Conservation (phyloP, 1,140 invertebrate species). For the Reticulitermes speratus region DNA sequence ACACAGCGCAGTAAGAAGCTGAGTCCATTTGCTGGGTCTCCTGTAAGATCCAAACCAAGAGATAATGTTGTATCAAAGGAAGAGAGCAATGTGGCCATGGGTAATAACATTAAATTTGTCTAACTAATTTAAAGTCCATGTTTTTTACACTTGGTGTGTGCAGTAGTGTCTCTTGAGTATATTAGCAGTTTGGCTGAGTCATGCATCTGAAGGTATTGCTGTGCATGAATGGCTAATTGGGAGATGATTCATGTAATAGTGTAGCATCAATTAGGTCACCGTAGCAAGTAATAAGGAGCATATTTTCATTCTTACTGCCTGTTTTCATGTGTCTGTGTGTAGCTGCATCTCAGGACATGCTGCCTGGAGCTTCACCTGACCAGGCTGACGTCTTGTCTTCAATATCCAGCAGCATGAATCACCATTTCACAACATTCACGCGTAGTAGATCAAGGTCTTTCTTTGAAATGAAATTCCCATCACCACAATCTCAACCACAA, state of each 20-base stretch:
- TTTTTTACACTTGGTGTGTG: too few species aligned
- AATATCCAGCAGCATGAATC: not conserved
- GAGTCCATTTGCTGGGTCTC: slow-evolving; percentile 51
- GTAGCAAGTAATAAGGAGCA: too few species aligned
- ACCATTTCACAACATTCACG: not conserved
- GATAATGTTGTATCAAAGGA: not conserved
- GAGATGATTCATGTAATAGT: too few species aligned
- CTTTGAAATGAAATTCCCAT: slow-evolving; percentile 20
- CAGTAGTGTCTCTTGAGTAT: too few species aligned
- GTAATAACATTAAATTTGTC: not conserved
- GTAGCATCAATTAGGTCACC: too few species aligned
- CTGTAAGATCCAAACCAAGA: slow-evolving; percentile 38
- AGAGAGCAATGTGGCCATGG: not conserved
- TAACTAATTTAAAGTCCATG: not conserved
- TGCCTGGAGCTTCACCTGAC: slow-evolving; percentile 20
- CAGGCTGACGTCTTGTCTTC: not conserved
- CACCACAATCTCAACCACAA: slow-evolving; percentile 30
- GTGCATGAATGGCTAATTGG: too few species aligned
- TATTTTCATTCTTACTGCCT: too few species aligned
- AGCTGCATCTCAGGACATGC: not conserved
- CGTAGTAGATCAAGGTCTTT: slow-evolving; percentile 36
- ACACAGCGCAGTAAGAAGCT: not conserved
- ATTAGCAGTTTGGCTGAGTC: too few species aligned
- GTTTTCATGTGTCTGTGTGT: not conserved
- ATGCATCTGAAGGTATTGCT: too few species aligned